phyloP scores from a whole-genome alignment of 2,797 vertebrate species.

The Characodon lateralis region DNA sequence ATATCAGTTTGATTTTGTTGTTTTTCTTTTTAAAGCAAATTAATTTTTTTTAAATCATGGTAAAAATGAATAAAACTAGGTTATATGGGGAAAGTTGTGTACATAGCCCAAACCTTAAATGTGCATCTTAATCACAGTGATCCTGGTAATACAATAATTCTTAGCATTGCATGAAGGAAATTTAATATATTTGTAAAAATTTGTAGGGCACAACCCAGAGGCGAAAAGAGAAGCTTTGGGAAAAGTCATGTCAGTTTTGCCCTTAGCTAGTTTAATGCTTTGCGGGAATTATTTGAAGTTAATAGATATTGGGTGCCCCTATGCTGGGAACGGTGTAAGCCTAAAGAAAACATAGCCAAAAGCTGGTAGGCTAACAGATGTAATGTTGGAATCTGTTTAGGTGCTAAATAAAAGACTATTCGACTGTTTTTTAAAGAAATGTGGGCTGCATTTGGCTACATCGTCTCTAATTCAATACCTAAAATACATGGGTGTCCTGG shows the following conservation, averaged over 20 bases:
- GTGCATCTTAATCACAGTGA: background rate
- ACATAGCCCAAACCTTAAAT: background rate
- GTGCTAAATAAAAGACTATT: no score
- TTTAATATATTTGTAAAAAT: background rate
- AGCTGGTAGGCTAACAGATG: background rate
- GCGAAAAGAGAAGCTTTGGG: background rate
- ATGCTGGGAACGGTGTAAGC: background rate
- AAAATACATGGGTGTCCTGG: no score
- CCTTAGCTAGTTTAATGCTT: background rate
- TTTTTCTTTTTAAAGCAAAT: background rate
- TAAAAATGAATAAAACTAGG: background rate
- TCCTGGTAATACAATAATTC: background rate
- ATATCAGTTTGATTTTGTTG: background rate
- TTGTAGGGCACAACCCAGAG: background rate
- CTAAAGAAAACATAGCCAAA: background rate
- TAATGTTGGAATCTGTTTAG: no score
- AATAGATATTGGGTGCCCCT: no score
- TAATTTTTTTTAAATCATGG: slow-evolving; percentile 14
- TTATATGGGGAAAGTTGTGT: background rate
- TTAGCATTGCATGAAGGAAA: background rate
- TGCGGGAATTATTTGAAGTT: background rate
- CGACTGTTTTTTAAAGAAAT: no score
- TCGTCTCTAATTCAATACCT: no score
- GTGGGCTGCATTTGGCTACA: no score
- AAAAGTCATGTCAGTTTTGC: background rate